Percentiles rank a stretch among this genome's conserved stretches.
Evolutionary conservation across 2,888 invertebrate genomes (phyloP).

Genomic region (Choristoneura rosaceana): DNA sequence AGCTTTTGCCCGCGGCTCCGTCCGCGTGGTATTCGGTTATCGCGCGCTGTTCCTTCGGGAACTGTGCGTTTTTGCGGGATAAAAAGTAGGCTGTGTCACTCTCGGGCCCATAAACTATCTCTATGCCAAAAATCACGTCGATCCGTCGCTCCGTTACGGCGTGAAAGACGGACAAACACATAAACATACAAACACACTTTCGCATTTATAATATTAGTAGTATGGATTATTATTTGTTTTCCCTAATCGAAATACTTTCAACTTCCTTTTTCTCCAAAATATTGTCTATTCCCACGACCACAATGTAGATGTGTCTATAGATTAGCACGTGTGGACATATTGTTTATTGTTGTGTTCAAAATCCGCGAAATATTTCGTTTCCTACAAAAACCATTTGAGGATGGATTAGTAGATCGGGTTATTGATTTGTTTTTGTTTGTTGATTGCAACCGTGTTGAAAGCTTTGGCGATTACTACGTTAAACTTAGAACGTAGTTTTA

Average conservation of each 20-base stretch:
- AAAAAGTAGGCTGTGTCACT: no score
- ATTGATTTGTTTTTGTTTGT: not conserved
- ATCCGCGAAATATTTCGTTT: constrained; percentile 9
- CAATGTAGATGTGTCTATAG: not conserved
- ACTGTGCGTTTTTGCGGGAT: no score
- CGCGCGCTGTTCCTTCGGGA: no score
- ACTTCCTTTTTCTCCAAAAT: not conserved
- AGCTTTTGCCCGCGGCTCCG: no score
- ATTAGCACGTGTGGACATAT: constrained; percentile 3
- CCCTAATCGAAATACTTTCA: not conserved
- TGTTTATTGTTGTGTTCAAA: not conserved
- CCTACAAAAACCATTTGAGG: not conserved
- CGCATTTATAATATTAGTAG: no score
- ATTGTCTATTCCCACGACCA: not conserved
- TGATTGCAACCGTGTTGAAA: not conserved
- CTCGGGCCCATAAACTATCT: no score
- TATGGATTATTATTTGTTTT: not conserved
- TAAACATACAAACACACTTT: no score
- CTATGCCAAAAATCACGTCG: no score
- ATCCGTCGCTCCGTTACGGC: no score
- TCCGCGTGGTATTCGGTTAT: no score
- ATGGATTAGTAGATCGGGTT: constrained; percentile 12
- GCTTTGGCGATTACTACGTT: not conserved
- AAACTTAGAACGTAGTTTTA: not conserved
- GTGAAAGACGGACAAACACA: no score